Evolutionary conservation across 1,140 invertebrate species (phyloP), one percentile per base, ranked within the genome.

Genomic region (Cataglyphis hispanica): DNA sequence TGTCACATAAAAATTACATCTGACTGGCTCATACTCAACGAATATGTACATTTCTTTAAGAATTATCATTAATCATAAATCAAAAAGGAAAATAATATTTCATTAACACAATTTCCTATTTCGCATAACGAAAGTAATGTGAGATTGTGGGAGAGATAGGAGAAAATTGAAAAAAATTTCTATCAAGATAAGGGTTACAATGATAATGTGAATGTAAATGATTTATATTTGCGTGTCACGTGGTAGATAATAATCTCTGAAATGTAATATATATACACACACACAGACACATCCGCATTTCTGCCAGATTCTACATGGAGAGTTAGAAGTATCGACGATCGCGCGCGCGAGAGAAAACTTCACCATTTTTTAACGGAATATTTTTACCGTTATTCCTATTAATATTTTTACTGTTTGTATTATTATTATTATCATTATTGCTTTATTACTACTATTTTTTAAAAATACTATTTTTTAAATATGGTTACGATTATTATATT

Each of bases 151-250:
- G 80, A 81, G 77, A 85, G 86, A 87, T 50, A 50, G 5, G 4
- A 87, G 31, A 89, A 81, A 69, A 70, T 76, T 87, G 78, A 22
- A 37, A 85, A 80, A 61, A 66, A 58, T 87, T 87, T 90, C 74
- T 90, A 78, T 90, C 84, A 69, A 69, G 77, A 64, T 77, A 90
- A 61, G 53, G 60, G n/a, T 77, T 74, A 34, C 56, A 85, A 70
- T 43, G 75, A 84, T 90, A 76, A 86, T 86, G 80, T 85, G 63
- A 88, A 86, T 91, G 89, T 91, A 90, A 90, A 87, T 88, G 87
- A 90, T 86, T 88, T 87, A 88, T 88, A 87, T 88, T 84, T 90
- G 74, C 72, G 87, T 91, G 87, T 91, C 84, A 66, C 74, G 87
- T 72, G 85, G 77, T 90, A 91, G 81, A 60, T 85, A 86, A 90